phyloP scores from a whole-genome alignment of 2,888 invertebrate species.

The Cephus spinipes region DNA sequence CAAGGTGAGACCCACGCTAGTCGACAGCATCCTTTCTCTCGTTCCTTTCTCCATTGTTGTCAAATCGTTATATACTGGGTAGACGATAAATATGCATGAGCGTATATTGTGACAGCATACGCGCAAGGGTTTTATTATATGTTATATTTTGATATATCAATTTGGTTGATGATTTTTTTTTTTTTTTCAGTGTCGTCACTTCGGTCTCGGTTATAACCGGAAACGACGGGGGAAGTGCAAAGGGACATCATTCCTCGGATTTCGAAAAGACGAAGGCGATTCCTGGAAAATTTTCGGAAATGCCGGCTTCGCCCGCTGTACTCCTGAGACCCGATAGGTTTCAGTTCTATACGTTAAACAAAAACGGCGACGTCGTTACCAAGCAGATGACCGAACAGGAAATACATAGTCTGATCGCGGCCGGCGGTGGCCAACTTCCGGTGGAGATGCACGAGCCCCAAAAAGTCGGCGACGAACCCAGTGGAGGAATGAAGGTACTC shows the following conservation, averaged over 20 bases:
- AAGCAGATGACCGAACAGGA: slow-evolving; percentile 86
- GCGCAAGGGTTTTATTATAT: too few relatives aligned
- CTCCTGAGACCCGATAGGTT: slow-evolving; percentile 85
- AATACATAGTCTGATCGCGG: slow-evolving; percentile 87
- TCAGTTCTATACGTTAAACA: slow-evolving; percentile 89
- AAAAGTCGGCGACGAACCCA: slow-evolving; percentile 43
- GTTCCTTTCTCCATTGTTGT: background rate
- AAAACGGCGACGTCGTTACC: slow-evolving; percentile 84
- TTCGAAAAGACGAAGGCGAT: slow-evolving; percentile 71
- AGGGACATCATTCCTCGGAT: slow-evolving; percentile 44
- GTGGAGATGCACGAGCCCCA: slow-evolving; percentile 54
- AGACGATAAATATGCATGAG: background rate
- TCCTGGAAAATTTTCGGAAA: slow-evolving; percentile 54
- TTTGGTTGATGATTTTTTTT: background rate
- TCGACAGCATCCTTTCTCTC: background rate
- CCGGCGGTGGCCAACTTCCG: slow-evolving; percentile 73
- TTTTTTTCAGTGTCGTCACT: slow-evolving; percentile 72
- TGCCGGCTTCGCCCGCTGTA: slow-evolving; percentile 77
- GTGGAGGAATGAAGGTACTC: slow-evolving; percentile 52
- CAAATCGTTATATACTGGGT: background rate
- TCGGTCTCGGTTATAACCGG: slow-evolving; percentile 74
- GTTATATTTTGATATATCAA: background rate
- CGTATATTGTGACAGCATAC: background rate
- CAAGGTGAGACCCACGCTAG: background rate
- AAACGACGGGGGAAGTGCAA: slow-evolving; percentile 69